phyloP scores from a whole-genome alignment of 2,113 vertebrate species.

The Prunella fulvescens region DNA sequence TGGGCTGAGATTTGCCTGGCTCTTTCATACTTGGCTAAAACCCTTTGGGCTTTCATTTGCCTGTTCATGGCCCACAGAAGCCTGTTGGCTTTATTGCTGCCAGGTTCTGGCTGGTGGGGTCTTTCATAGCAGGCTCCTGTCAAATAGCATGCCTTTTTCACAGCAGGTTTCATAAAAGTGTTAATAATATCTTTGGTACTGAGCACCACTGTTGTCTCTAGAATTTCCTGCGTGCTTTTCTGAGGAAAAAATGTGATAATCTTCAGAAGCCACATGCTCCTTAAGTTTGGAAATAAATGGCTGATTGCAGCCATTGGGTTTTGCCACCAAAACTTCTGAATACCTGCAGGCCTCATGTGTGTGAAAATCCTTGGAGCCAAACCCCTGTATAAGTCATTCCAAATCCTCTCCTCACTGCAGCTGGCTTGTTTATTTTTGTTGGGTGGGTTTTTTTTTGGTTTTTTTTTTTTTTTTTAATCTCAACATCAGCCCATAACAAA shows the following conservation, averaged over 20 bases:
- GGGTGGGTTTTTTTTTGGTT: neutral
- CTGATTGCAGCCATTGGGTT: neutral
- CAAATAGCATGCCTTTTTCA: neutral
- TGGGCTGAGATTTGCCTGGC: neutral
- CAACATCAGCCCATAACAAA: neutral
- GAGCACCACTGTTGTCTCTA: neutral
- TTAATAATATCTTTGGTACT: neutral
- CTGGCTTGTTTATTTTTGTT: neutral
- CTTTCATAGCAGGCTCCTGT: neutral
- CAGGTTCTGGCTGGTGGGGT: neutral
- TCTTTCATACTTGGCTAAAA: neutral
- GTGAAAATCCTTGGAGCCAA: neutral
- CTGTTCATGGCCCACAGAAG: neutral
- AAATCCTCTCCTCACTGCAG: neutral
- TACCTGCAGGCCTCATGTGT: accelerated
- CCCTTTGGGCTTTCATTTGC: neutral
- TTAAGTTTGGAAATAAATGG: neutral
- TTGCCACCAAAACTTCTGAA: neutral
- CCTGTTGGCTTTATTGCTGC: neutral
- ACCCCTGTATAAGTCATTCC: accelerated
- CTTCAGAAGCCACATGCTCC: neutral
- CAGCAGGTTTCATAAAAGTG: neutral
- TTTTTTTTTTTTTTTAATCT: neutral
- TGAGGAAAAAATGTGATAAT: neutral
- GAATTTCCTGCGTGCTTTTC: neutral